Evolutionary conservation across 1,140 invertebrate species (phyloP), one percentile per base, ranked within the genome.

Genomic region (Stenopsyche tienmushanensis): DNA sequence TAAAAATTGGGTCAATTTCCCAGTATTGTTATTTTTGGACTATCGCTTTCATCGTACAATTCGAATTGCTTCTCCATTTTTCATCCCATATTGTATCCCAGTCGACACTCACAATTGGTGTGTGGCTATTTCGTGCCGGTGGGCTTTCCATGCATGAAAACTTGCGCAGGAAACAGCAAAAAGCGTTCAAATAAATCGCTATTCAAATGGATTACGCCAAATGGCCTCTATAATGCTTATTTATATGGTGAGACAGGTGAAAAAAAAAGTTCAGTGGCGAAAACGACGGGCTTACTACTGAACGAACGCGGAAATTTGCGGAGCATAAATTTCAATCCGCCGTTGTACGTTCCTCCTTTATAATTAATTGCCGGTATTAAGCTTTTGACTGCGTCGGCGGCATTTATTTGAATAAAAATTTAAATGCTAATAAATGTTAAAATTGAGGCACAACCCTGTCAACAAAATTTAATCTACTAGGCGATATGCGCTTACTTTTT

Each of bases 231-330:
- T 57, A 57, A 57, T 24, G 54, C 54, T 57, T 57, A 57, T 57
- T 57, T 57, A 57, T 57, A 18, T 17, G 39, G 23, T 29, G 34
- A 57, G 54, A 57, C 54, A 57, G 54, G 54, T 57, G 54, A 57
- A 53, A 23, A 34, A 34, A 34, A 34, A 34, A 34, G 29, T 34
- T 34, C 29, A n/a, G n/a, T 34, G 29, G 29, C 29, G 29, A 34
- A 34, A 34, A 13, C 29, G 5, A 5, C 29, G 29, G 24, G 45
- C 45, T 49, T 52, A 52, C 23, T 21, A 25, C 23, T 3, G 15
- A 34, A 54, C 15, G 18, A 20, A 49, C 50, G 50, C 26, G 21
- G 34, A 34, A 39, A 55, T 41, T 55, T 21, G 34, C 53, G 10
- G 23, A 17, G 25, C 25, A 42, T 42, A 42, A 57, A 42, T 41